These are phyloP conservation scores for Drosophila melanosoma DNA, from an alignment of 2,888 invertebrate genomes.

Conservation along the genomic window DNA sequence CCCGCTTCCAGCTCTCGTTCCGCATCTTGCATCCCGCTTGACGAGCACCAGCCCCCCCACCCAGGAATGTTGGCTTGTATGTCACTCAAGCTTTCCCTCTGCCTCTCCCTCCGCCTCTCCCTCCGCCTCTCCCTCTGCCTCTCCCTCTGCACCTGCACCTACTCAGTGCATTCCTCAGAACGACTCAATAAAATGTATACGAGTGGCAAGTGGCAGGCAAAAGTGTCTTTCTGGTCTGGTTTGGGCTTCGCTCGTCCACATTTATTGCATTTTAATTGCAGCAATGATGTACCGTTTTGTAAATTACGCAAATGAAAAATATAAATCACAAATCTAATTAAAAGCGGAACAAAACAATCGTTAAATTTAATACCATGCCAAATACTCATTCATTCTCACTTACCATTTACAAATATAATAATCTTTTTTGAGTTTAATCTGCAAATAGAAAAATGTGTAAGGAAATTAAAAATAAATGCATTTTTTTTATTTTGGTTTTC, in stretches of 20 bases:
- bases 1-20: background rate
- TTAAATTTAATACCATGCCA: conserved; percentile 31
- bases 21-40: conserved; percentile 4
- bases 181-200: conserved; percentile 79
- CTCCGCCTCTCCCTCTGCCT: background rate
- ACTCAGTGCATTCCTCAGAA: conserved; percentile 62
- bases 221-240: conserved; percentile 39
- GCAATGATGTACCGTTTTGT: conserved; percentile 76
- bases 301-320: conserved; percentile 65
- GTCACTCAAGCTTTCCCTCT: conserved; percentile 38
- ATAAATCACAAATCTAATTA: conserved; percentile 62
- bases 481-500: background rate
- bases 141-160: background rate
- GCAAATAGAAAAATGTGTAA: conserved; percentile 25
- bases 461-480: background rate
- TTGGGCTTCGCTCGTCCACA: conserved; percentile 22
- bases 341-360: conserved; percentile 27
- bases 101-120: background rate
- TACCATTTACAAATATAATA: conserved; percentile 24
- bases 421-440: conserved; percentile 1
- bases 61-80: conserved; percentile 63
- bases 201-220: conserved; percentile 41
- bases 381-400: conserved; percentile 28
- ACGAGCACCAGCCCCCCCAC: background rate
- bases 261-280: conserved; percentile 81